phyloP scores from a whole-genome alignment of 1,140 invertebrate genomes.

The Berghia stephanieae region DNA sequence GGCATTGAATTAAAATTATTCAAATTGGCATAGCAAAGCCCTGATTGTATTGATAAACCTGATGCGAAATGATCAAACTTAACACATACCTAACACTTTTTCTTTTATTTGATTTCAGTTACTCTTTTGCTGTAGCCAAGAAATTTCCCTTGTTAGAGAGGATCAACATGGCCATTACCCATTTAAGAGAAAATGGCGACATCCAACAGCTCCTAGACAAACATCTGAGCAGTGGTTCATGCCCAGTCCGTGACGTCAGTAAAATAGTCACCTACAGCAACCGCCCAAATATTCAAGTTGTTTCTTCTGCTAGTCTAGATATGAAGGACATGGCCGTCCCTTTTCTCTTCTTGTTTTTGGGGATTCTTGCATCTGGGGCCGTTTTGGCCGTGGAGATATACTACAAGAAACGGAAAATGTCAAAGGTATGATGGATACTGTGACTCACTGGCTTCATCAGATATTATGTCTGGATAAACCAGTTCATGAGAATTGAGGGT shows the following conservation, averaged over 20 bases:
- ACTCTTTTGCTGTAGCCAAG: constrained; percentile 9
- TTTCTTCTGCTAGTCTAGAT: constrained; percentile 20
- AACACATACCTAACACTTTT: no score
- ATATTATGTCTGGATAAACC: neutral
- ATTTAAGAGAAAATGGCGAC: neutral
- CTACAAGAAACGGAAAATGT: constrained; percentile 5
- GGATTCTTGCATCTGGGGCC: constrained; percentile 13
- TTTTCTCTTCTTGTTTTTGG: constrained; percentile 30
- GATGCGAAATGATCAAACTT: no score
- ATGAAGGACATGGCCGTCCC: constrained; percentile 33
- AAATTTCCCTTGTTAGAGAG: neutral
- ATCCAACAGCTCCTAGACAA: neutral
- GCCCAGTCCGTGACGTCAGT: constrained; percentile 18
- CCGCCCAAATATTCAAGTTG: no score
- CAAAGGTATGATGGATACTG: neutral
- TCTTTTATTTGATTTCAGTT: constrained; percentile 5
- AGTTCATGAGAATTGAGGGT: neutral
- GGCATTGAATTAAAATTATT: no score
- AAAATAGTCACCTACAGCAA: constrained; percentile 20
- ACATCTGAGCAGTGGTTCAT: neutral
- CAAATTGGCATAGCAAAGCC: no score
- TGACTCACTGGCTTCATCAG: neutral
- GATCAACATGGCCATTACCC: constrained; percentile 10
- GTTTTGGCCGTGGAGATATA: constrained; percentile 22
- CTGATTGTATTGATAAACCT: no score